phyloP scores from a whole-genome alignment of 2,113 vertebrate genomes.

The Macroglossus sobrinus region DNA sequence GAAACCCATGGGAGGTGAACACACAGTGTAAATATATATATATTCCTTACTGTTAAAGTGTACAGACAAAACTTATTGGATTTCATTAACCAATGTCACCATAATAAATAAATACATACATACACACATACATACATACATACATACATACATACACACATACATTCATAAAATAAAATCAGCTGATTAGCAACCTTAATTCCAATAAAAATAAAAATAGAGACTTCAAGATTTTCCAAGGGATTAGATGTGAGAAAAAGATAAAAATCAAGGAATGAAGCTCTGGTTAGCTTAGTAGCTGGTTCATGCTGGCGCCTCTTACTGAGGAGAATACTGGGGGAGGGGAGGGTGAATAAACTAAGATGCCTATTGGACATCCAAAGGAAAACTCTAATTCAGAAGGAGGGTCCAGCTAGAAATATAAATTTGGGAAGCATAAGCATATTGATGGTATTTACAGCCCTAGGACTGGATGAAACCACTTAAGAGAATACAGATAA shows the following conservation, averaged over 20 bases:
- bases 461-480: neutral
- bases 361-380: neutral
- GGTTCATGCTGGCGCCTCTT: neutral
- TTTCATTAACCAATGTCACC: too few relatives aligned
- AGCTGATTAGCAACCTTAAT: too few relatives aligned
- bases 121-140: too few relatives aligned
- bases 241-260: neutral
- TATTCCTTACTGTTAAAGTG: too few relatives aligned
- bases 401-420: neutral
- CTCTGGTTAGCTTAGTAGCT: neutral
- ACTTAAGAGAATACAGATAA: neutral
- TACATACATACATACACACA: too few relatives aligned
- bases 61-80: too few relatives aligned
- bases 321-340: neutral
- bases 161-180: too few relatives aligned
- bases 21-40: too few relatives aligned
- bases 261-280: neutral
- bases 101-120: too few relatives aligned
- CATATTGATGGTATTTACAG: neutral
- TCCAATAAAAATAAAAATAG: neutral
- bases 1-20: too few relatives aligned
- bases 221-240: neutral
- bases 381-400: neutral
- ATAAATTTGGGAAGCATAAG: neutral
- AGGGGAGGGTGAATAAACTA: neutral